Evolutionary conservation across 2,888 invertebrate species (phyloP), one percentile per base, ranked within the genome.

Genomic region (Fragum sueziense): DNA sequence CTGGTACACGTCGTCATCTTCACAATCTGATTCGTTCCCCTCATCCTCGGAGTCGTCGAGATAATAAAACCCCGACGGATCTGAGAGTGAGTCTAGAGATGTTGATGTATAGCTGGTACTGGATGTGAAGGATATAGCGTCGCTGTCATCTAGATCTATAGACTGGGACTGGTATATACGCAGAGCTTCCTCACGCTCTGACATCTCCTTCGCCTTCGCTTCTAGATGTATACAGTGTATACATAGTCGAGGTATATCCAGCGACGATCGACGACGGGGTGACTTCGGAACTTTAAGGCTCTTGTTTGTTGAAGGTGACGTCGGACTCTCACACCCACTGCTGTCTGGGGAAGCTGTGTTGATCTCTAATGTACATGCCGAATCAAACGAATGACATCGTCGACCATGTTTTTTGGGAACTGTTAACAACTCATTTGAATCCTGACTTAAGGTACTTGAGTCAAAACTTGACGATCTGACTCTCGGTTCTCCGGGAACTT

Each of bases 201-300:
- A 54, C 33, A 70, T 37, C 69, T 84, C 82, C 37, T 88, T 83
- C 31, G 68, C 85, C 61, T 85, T 85, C n/a, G 86, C 86, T 78
- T 92, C 92, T 76, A 91, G 72, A 75, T 92, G 89, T 33, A 91
- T 86, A 81, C 92, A 92, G 79, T 92, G 92, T 59, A 92, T 88
- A 79, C 92, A 92, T 22, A 92, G 79, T 59, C 89, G 89, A 7
- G 92, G 92, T 72, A 92, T 91, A 65, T 92, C 92, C 65, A 90
- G 80, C 1, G 91, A 91, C 0, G 88, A 84, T 37, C 89, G 62
- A 20, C 90, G 79, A 41, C 86, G 74, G 71, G 86, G 86, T 37
- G 57, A 71, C 59, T 76, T 79, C 25, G 85, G 84, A 34, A 87
- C 65, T 47, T 77, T 84, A 22, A 83, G 72, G 69, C 76, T 76